Conservation (phyloP, 2,797 vertebrate species). For the Tragopan temminckii region DNA sequence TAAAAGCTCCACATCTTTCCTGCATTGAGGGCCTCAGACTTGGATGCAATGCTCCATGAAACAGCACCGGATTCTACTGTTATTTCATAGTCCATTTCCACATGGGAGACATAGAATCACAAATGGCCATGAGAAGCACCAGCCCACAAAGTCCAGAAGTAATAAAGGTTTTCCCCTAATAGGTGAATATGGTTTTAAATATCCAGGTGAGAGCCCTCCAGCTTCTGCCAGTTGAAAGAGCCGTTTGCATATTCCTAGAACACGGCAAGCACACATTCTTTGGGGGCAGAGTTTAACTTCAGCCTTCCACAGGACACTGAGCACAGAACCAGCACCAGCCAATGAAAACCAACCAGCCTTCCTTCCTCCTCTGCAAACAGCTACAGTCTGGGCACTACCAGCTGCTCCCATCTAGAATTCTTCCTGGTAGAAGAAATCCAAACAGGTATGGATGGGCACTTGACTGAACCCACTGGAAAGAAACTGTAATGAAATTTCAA, state of each 20-base stretch:
- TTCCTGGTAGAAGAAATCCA: neutral
- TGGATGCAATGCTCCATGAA: no score
- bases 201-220: neutral
- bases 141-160: neutral
- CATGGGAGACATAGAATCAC: neutral
- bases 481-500: rapidly evolving
- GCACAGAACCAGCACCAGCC: no score
- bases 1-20: no score
- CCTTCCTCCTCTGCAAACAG: neutral
- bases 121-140: neutral
- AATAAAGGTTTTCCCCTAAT: neutral
- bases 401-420: neutral
- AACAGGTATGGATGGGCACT: neutral
- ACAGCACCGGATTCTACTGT: neutral
- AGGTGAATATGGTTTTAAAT: neutral
- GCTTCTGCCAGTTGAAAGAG: conserved; percentile 11
- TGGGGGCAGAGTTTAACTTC: conserved; percentile 18
- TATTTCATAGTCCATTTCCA: neutral
- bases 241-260: conserved; percentile 33
- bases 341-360: neutral
- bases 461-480: neutral
- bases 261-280: conserved; percentile 7
- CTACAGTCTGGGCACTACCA: neutral
- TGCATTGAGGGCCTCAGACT: no score
- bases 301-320: neutral